A percentile compares a stretch with the other conserved stretches of the same genome.
Evolutionary conservation across 2,888 invertebrate genomes (phyloP).

Genomic region (Ormia ochracea): DNA sequence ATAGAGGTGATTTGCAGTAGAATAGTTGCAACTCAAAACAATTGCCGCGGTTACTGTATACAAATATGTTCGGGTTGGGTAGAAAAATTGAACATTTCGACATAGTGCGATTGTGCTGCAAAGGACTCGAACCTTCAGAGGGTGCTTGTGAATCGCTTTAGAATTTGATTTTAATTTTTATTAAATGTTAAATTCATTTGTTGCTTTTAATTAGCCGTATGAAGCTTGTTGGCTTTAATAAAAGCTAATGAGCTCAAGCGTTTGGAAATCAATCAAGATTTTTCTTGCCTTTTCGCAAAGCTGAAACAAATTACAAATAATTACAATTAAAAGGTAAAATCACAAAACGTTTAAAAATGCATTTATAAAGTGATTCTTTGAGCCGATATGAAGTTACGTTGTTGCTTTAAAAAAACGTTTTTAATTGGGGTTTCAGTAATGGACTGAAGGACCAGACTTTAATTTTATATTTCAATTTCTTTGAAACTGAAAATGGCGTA

Average conservation of each 20-base stretch:
- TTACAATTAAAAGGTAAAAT: too few species aligned
- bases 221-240: background rate
- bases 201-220: conserved; percentile 30
- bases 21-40: background rate
- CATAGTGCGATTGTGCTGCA: background rate
- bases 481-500: too few species aligned
- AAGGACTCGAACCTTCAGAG: background rate
- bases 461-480: too few species aligned
- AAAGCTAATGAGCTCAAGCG: background rate
- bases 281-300: background rate
- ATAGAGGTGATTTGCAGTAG: background rate
- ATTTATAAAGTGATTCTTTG: too few species aligned
- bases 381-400: too few species aligned
- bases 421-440: too few species aligned
- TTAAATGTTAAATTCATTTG: conserved; percentile 43
- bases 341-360: too few species aligned
- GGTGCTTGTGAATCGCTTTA: background rate
- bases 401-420: too few species aligned
- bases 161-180: background rate
- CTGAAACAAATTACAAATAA: background rate
- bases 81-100: background rate
- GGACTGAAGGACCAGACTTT: too few species aligned
- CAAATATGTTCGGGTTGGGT: too few species aligned
- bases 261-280: background rate
- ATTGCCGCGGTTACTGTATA: too few species aligned